Conservation (phyloP, 2,797 vertebrate genomes). For the Buceros bicornis region DNA sequence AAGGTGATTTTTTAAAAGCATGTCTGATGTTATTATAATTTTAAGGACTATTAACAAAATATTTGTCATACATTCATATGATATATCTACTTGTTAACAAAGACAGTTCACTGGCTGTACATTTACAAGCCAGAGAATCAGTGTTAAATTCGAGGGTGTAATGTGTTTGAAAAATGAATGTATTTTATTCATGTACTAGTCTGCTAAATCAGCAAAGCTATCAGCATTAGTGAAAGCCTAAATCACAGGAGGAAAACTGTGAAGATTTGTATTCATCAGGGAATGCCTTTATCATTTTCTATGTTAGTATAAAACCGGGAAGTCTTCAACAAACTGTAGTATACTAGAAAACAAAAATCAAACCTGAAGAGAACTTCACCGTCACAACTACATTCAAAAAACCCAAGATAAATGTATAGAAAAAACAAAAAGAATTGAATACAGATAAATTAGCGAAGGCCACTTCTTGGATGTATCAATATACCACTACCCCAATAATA, state of each 20-base stretch:
- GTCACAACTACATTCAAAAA: background rate
- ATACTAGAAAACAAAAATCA: background rate
- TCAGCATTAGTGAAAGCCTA: background rate
- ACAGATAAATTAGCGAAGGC: background rate
- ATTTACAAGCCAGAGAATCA: background rate
- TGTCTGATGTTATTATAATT: background rate
- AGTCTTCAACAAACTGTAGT: background rate
- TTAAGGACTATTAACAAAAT: background rate
- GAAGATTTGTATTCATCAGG: background rate
- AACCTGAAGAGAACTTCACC: background rate
- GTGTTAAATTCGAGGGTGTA: constrained; percentile 16
- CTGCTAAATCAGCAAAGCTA: constrained; percentile 10
- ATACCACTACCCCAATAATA: background rate
- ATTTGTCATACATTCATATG: background rate
- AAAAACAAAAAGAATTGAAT: background rate
- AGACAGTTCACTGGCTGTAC: background rate
- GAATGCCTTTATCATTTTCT: background rate
- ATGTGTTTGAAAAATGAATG: background rate
- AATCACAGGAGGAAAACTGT: background rate
- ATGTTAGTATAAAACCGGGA: background rate
- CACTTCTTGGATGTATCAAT: background rate
- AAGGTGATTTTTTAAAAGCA: background rate
- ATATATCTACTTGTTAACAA: background rate
- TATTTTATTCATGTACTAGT: constrained; percentile 6
- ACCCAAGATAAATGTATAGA: background rate